phyloP scores from a whole-genome alignment of 2,888 invertebrate genomes.

The Volucella inanis region DNA sequence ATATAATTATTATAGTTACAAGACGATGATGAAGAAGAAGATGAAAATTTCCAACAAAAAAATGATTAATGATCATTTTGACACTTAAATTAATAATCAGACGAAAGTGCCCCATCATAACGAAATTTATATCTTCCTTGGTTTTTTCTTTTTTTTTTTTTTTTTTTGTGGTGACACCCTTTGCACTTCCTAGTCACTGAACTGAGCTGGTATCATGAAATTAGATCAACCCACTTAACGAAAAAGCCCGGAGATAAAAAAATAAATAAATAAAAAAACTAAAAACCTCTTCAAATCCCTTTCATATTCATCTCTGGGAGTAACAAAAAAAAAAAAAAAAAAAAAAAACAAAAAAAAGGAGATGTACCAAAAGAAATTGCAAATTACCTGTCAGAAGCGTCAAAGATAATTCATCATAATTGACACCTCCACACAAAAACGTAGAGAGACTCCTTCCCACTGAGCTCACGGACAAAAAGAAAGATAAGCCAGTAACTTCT shows the following conservation, averaged over 20 bases:
- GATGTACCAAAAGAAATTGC: constrained; percentile 43
- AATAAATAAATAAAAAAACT: constrained; percentile 1
- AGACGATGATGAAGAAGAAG: neutral
- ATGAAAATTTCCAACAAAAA: constrained; percentile 23
- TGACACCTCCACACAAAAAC: neutral
- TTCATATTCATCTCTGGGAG: neutral
- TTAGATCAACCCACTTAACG: constrained; percentile 64
- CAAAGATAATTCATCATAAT: constrained; percentile 64
- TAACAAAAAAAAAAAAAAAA: neutral
- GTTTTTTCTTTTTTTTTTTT: no score
- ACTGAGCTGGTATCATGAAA: constrained; percentile 24
- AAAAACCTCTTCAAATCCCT: constrained; percentile 7
- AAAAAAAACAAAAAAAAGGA: constrained; percentile 5
- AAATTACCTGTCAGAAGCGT: constrained; percentile 67
- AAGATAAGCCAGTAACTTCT: constrained; percentile 2
- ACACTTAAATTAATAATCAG: constrained; percentile 58
- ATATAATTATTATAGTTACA: constrained; percentile 33
- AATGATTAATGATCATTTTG: constrained; percentile 69
- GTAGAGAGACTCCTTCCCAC: neutral
- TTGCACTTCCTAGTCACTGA: constrained; percentile 17
- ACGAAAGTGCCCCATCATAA: constrained; percentile 41
- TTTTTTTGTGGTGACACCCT: constrained; percentile 5
- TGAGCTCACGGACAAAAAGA: neutral
- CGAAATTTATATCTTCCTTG: constrained; percentile 30
- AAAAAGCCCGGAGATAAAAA: neutral